These are phyloP conservation scores for Pachliopta kotzebuea DNA, from an alignment of 2,888 invertebrate genomes.

Conservation along the genomic window DNA sequence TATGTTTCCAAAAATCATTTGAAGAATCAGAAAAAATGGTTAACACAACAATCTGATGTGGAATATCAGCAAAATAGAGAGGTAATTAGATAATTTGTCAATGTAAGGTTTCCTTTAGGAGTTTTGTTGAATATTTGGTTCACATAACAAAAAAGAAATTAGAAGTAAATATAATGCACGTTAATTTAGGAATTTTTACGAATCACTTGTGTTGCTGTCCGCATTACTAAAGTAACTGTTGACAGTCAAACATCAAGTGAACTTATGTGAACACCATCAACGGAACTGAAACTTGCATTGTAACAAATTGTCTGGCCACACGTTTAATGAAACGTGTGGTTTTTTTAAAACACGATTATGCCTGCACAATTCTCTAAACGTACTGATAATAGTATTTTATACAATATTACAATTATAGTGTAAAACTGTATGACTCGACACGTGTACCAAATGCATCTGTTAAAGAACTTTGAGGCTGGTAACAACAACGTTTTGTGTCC, in stretches of 20 bases:
- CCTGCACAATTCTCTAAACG: constrained; percentile 1
- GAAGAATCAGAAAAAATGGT: constrained; percentile 63
- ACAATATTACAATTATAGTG: background rate
- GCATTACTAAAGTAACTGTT: constrained; percentile 18
- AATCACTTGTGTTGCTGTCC: constrained; percentile 27
- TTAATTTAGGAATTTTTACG: background rate
- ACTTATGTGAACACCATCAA: constrained; percentile 60
- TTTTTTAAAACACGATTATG: constrained; percentile 23
- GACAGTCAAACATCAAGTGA: constrained; percentile 43
- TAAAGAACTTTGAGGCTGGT: background rate
- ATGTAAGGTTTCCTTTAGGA: constrained; percentile 59
- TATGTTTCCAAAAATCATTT: constrained; percentile 64
- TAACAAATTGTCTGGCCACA: constrained; percentile 55
- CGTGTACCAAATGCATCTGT: background rate
- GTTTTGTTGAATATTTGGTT: constrained; percentile 52
- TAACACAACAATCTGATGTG: constrained; percentile 39
- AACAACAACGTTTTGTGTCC: background rate
- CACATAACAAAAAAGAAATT: constrained; percentile 44
- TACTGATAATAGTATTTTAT: background rate
- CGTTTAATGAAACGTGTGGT: constrained; percentile 49
- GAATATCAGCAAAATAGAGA: constrained; percentile 39
- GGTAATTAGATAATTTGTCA: constrained; percentile 65
- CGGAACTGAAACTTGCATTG: constrained; percentile 63
- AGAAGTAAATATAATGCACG: background rate
- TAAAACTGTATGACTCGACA: constrained; percentile 8